phyloP scores from a whole-genome alignment of 2,113 vertebrate species.

The Podarcis muralis region DNA sequence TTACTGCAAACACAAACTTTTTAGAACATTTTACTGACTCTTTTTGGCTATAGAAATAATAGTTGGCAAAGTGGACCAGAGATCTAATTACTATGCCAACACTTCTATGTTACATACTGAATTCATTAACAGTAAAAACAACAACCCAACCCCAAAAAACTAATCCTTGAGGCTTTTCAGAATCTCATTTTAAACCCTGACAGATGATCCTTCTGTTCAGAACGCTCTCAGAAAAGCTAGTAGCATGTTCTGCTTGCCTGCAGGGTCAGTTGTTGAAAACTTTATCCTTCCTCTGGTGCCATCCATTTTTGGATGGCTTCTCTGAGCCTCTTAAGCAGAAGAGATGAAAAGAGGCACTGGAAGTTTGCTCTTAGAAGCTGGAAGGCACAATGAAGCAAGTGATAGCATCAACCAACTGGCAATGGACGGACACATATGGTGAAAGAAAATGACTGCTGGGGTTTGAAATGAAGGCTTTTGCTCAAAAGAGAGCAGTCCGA shows the following conservation, averaged over 20 bases:
- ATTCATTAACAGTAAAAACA: neutral
- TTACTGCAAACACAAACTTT: neutral
- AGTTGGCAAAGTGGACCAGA: neutral
- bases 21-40: neutral
- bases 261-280: neutral
- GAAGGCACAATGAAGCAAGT: neutral
- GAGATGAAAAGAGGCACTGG: neutral
- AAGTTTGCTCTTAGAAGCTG: conserved; percentile 16
- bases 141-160: too few relatives aligned
- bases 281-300: neutral
- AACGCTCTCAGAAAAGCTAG: neutral
- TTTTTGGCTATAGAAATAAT: neutral
- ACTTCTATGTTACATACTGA: neutral
- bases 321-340: neutral
- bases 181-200: neutral
- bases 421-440: neutral
- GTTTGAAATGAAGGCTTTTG: neutral
- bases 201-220: neutral
- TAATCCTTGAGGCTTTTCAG: neutral
- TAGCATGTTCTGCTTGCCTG: neutral
- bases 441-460: neutral
- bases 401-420: neutral
- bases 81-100: neutral
- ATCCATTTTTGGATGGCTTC: conserved; percentile 11
- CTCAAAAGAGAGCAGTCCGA: neutral